phyloP scores from a whole-genome alignment of 1,140 invertebrate species.

The Acromyrmex echinatior region DNA sequence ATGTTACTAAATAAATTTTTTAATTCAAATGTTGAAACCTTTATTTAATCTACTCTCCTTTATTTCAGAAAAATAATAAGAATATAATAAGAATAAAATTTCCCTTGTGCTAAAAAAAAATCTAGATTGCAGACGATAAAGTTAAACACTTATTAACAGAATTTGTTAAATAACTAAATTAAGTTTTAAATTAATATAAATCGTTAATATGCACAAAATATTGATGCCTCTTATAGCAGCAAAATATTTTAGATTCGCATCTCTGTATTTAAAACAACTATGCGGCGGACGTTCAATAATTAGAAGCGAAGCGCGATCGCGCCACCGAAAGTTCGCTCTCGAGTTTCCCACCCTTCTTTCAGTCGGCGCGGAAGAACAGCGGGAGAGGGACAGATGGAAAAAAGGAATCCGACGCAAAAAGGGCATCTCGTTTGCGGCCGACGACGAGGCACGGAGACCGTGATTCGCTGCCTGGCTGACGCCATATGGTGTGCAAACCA shows the following conservation, averaged over 20 bases:
- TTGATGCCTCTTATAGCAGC: not conserved
- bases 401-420: conserved; percentile 61
- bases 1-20: too few species aligned
- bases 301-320: conserved; percentile 41
- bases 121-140: too few species aligned
- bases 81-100: too few species aligned
- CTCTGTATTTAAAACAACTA: not conserved
- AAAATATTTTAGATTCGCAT: not conserved
- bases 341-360: conserved; percentile 35
- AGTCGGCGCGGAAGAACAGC: not conserved
- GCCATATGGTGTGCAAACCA: conserved; percentile 62
- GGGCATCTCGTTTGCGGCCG: conserved; percentile 55
- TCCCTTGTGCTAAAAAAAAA: too few species aligned
- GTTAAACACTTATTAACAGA: not conserved
- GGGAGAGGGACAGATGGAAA: conserved; percentile 21
- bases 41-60: too few species aligned
- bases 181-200: conserved; percentile 5
- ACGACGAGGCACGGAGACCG: conserved; percentile 26
- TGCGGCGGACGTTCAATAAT: conserved; percentile 20
- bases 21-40: too few species aligned
- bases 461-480: conserved; percentile 62
- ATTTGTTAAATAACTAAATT: conserved; percentile 34
- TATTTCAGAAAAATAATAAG: too few species aligned
- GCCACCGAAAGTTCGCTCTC: conserved; percentile 34
- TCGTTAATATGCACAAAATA: not conserved